phyloP scores from a whole-genome alignment of 2,113 vertebrate species.

The Epinephelus fuscoguttatus region DNA sequence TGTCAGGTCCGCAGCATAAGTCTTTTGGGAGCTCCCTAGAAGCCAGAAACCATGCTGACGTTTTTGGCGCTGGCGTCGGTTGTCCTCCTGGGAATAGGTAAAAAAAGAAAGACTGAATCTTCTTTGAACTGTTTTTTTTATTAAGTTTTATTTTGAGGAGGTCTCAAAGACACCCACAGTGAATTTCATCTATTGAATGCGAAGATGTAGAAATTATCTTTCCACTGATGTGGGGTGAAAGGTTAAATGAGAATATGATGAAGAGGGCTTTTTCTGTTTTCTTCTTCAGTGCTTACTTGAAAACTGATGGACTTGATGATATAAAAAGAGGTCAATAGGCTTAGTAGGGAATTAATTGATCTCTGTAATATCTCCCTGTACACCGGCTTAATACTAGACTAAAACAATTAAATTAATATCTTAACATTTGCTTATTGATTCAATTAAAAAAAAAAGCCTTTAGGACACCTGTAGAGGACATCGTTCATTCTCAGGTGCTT shows the following conservation, averaged over 20 bases:
- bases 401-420: conserved; percentile 34
- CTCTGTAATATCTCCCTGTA: conserved; percentile 9
- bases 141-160: conserved; percentile 24
- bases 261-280: conserved; percentile 13
- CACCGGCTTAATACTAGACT: conserved; percentile 8
- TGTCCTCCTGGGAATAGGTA: conserved; percentile 84
- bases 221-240: conserved; percentile 45
- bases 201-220: conserved; percentile 28
- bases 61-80: conserved; percentile 81
- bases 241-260: conserved; percentile 45
- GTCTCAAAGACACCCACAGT: conserved; percentile 1
- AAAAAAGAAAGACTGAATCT: conserved; percentile 42
- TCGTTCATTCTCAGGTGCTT: background rate
- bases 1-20: conserved; percentile 51
- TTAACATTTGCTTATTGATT: conserved; percentile 35
- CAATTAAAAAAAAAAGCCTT: background rate
- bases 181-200: background rate
- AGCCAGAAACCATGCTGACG: conserved; percentile 81
- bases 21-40: conserved; percentile 61
- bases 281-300: conserved; percentile 15
- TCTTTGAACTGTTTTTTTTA: conserved; percentile 2
- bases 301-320: conserved; percentile 40
- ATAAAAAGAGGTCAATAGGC: conserved; percentile 31
- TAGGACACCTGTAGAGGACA: conserved; percentile 11
- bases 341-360: conserved; percentile 34